Base-by-base conservation (phyloP, 2,113 vertebrate genomes). In the Laticauda laticaudata region DNA sequence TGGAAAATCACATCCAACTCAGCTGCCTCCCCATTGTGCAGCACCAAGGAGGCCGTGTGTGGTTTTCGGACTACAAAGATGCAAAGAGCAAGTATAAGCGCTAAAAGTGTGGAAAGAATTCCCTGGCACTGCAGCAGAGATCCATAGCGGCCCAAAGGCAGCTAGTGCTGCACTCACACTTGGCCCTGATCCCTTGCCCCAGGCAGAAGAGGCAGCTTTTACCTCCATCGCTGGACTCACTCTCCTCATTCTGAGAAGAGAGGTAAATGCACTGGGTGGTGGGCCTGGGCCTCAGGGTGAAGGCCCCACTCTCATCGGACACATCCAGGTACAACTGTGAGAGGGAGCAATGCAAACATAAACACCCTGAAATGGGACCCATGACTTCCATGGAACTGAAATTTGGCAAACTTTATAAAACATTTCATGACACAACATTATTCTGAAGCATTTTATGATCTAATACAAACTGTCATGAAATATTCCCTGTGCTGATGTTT, bases 311-410 rank as follows among this genome's bases (percentile, higher is more conserved):
- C 90, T 97, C 96, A 96, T 98, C 98, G 90, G 95, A 91, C 92
- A 99, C 85, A n/a, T 98, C 97, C 86, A 99, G 95, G 81, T 97
- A 96, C 57, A 99, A 86, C 99, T 99, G 92, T 87, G 53, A 93
- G 34, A 94, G 93, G 90, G 86, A 86, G 91, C 92, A 85, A 81
- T 87, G 15, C 86, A 14, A 95, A 54, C 85, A 90, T 0, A 0
- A 0, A 0, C 4, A 1, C 29, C 2, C 4, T 24, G 54, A n/a
- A 39, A 56, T 92, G 24, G 5, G 11, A 53, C 51, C 12, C 51
- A 21, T 18, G 26, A 3, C 51, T 29, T 29, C 86, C 29, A 51
- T 29, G 5, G 18, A 54, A 53, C 2, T 15, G 14, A 55, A 18
- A 69, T 69, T 69, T 69, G 29, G 64, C 64, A 69, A 69, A 12